Evolutionary conservation across 1,140 invertebrate genomes (phyloP), one percentile per base, ranked within the genome.

Genomic region (Polyergus mexicanus): DNA sequence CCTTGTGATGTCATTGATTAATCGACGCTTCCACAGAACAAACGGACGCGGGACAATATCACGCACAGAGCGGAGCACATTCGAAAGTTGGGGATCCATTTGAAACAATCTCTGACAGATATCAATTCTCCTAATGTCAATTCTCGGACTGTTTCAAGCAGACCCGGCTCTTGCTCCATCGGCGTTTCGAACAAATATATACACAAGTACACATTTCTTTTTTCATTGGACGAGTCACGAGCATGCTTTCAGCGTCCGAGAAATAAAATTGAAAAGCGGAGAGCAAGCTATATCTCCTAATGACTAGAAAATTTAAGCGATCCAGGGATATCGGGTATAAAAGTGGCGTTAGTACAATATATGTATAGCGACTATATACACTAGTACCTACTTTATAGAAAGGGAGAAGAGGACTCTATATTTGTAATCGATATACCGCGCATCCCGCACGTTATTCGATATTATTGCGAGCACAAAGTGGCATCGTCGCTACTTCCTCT

Each of bases 161-260:
- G 51, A n/a, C 10, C 41, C 32, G 63, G 38, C 22, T 22, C 19
- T 38, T n/a, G 51, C 16, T 71, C 51, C 51, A 51, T 10, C 51
- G 28, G 41, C 62, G 8, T 71, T 66, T 72, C 38, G 54, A 66
- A 81, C 78, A 66, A 81, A 16, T 69, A 72, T 54, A 44, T 44
- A 81, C 66, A 72, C 44, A 51, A 6, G 16, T 51, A 51, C 16
- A 5, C 19, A n/a, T 60, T 72, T 60, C n/a, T 62, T 47, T 47
- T 71, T 71, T 71, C 47, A n/a, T 60, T 2, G 87, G 44, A 47
- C 32, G 51, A 85, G 65, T 72, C 66, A 86, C 68, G 83, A 86
- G 74, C 87, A 89, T 89, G 88, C 88, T 89, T 71, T 72, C 54
- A 72, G 76, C 84, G 68, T 47, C 58, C 47, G 58, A 58, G 65